A percentile compares a stretch with the other conserved stretches of the same genome.
Evolutionary conservation across 2,888 invertebrate genomes (phyloP).

Genomic region (Autographa gamma): DNA sequence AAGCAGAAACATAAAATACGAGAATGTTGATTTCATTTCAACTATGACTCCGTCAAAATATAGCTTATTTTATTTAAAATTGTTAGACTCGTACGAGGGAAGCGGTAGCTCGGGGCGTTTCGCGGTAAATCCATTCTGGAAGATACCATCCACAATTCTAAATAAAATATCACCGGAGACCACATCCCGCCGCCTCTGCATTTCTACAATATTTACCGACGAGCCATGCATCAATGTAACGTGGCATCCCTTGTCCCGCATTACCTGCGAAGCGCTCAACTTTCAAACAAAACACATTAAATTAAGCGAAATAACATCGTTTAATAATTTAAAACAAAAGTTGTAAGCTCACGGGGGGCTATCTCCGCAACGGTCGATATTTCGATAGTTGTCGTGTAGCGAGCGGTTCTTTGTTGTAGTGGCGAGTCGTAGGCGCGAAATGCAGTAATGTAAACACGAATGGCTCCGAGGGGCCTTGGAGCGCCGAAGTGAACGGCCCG

Average conservation of each 20-base stretch:
- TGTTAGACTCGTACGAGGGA: constrained; percentile 47
- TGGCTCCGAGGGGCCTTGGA: constrained; percentile 52
- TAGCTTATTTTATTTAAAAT: constrained; percentile 56
- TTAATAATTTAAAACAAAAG: constrained; percentile 50
- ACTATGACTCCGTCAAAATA: constrained; percentile 38
- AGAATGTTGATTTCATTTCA: constrained; percentile 46
- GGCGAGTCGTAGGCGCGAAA: constrained; percentile 54
- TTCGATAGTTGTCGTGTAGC: constrained; percentile 43
- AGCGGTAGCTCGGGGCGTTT: constrained; percentile 52
- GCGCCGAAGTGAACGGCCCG: constrained; percentile 43
- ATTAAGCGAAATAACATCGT: constrained; percentile 48
- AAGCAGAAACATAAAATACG: constrained; percentile 26
- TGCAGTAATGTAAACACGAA: constrained; percentile 61
- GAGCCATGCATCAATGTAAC: constrained; percentile 47
- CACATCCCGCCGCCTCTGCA: constrained; percentile 33
- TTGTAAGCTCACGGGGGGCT: constrained; percentile 18
- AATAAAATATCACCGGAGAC: constrained; percentile 67
- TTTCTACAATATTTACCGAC: constrained; percentile 57
- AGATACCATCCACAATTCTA: constrained; percentile 58
- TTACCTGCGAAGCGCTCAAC: constrained; percentile 44
- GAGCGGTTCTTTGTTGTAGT: constrained; percentile 40
- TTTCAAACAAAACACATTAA: constrained; percentile 52
- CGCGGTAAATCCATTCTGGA: constrained; percentile 55
- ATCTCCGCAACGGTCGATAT: constrained; percentile 29
- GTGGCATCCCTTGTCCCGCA: constrained; percentile 21